Evolutionary conservation across 2,797 vertebrate genomes (phyloP).

Genomic region (Neomorphus geoffroyi): DNA sequence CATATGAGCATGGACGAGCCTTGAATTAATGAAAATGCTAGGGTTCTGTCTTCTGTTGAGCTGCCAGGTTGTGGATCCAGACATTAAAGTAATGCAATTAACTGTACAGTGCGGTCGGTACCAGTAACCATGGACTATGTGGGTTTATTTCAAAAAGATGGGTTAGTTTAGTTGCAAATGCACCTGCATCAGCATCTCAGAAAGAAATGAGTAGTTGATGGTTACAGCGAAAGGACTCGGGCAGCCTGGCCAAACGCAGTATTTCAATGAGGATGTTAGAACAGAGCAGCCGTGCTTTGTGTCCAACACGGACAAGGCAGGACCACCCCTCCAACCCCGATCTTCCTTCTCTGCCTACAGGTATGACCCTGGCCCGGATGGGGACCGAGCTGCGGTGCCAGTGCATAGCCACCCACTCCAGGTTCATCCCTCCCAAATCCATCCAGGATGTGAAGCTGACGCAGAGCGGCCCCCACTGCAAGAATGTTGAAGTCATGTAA

Average conservation of each 20-base stretch:
- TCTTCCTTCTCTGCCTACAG: neutral
- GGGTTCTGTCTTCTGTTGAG: neutral
- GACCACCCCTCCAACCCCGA: fast-evolving
- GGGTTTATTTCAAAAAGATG: neutral
- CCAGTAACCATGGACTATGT: neutral
- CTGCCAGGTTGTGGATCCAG: neutral
- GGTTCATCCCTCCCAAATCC: conserved; percentile 36
- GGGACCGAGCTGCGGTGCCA: conserved; percentile 72
- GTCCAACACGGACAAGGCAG: fast-evolving
- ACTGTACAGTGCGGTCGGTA: fast-evolving
- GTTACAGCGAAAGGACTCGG: fast-evolving
- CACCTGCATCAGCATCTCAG: neutral
- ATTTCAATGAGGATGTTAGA: neutral
- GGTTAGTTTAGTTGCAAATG: neutral
- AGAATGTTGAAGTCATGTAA: conserved; percentile 77
- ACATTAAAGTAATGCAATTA: neutral
- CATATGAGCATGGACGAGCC: neutral
- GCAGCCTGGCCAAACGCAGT: neutral
- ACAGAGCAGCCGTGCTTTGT: neutral
- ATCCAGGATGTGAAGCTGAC: conserved; percentile 74
- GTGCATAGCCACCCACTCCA: conserved; percentile 62
- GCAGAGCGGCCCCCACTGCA: conserved; percentile 75
- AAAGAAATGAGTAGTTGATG: neutral
- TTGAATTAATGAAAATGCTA: neutral
- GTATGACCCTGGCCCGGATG: neutral